These are phyloP conservation scores for Alosa alosa DNA, from an alignment of 2,113 vertebrate genomes.

Conservation along the genomic window DNA sequence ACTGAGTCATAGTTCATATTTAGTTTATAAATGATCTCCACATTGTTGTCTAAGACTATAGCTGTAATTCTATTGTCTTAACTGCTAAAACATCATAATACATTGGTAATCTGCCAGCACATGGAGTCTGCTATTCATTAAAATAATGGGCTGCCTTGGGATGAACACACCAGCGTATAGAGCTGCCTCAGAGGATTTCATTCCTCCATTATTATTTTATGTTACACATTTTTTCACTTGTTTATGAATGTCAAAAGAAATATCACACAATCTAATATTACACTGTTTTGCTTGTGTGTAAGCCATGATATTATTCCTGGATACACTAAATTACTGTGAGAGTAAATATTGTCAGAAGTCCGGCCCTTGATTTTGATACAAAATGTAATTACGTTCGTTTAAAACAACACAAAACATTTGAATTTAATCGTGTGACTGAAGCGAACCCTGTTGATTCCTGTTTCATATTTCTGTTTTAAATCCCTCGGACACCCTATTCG, in stretches of 20 bases:
- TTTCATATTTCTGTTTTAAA: constrained; percentile 23
- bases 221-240: constrained; percentile 11
- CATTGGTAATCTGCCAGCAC: not conserved
- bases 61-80: constrained; percentile 11
- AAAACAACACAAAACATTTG: not conserved
- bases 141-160: not conserved
- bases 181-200: not conserved
- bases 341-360: not conserved
- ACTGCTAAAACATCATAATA: not conserved
- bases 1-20: not conserved
- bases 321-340: not conserved
- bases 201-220: constrained; percentile 12
- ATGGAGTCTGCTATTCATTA: not conserved
- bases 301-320: not conserved
- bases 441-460: not conserved
- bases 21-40: not conserved
- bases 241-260: constrained; percentile 17
- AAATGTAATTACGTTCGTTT: not conserved
- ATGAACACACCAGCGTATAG: not conserved
- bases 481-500: constrained; percentile 24
- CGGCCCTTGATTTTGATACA: not conserved
- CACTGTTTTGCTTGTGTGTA: constrained; percentile 11
- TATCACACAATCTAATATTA: not conserved
- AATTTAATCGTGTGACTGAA: not conserved
- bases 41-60: not conserved